These are phyloP conservation scores for Cantharis lateralis DNA, from an alignment of 2,888 invertebrate species.

Conservation along the genomic window DNA sequence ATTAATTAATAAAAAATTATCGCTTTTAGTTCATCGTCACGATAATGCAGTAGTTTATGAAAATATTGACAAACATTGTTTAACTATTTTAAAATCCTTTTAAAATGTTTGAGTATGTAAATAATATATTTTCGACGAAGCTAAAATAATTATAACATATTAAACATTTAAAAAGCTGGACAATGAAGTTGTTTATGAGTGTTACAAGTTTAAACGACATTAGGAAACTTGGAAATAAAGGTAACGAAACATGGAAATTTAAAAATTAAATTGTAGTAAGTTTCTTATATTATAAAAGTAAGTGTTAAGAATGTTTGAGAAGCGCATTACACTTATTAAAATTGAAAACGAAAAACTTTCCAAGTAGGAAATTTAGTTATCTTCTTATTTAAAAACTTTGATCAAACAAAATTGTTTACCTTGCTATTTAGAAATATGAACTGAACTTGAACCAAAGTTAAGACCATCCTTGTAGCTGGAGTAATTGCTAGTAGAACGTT, in stretches of 20 bases:
- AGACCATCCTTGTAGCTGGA: slow-evolving; percentile 78
- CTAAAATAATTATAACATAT: not conserved
- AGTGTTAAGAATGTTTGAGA: not conserved
- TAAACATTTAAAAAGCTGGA: not conserved
- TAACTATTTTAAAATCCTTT: not conserved
- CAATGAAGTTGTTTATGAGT: not conserved
- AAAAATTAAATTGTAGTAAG: not conserved
- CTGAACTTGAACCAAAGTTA: slow-evolving; percentile 90
- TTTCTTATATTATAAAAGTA: slow-evolving; percentile 58
- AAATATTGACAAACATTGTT: not conserved
- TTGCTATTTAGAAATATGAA: slow-evolving; percentile 92
- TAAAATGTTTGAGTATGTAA: not conserved
- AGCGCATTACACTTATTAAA: slow-evolving; percentile 10
- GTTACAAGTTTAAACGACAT: not conserved
- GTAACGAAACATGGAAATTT: not conserved
- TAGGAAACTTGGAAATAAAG: not conserved
- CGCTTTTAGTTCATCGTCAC: not conserved
- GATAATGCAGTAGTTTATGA: not conserved
- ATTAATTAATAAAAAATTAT: not conserved
- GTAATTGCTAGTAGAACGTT: slow-evolving; percentile 70
- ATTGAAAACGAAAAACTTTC: slow-evolving; percentile 16
- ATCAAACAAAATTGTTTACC: slow-evolving; percentile 48
- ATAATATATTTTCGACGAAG: not conserved
- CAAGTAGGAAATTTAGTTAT: slow-evolving; percentile 13
- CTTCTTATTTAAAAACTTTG: slow-evolving; percentile 6